Percentiles rank a stretch among this genome's conserved stretches.
phyloP scores from a whole-genome alignment of 1,140 invertebrate genomes.

The Pseudomyrmex sp. region DNA sequence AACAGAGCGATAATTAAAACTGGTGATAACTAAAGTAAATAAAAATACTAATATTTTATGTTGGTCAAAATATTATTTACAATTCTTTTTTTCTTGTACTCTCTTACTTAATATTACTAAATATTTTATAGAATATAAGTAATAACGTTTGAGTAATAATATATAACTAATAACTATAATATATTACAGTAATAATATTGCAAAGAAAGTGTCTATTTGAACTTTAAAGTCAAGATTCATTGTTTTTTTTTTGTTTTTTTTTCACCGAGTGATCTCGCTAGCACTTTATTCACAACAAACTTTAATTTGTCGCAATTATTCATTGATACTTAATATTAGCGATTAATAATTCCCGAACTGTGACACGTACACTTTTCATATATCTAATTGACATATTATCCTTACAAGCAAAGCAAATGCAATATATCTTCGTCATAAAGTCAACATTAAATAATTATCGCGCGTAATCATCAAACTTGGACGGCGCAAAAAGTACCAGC shows the following conservation, averaged over 20 bases:
- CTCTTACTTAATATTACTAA: background rate
- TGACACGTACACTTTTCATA: background rate
- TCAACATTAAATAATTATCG: slow-evolving; percentile 49
- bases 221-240: background rate
- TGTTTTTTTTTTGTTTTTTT: slow-evolving; percentile 1
- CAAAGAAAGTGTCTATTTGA: background rate
- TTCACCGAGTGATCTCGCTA: background rate
- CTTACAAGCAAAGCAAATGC: background rate
- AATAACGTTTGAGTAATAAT: background rate
- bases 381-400: background rate
- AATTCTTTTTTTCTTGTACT: background rate
- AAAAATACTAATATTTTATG: background rate
- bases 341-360: background rate
- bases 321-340: background rate
- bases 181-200: background rate
- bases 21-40: too few relatives aligned
- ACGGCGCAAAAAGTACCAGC: slow-evolving; percentile 37
- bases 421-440: slow-evolving; percentile 12
- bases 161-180: background rate
- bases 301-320: background rate
- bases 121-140: background rate
- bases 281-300: background rate
- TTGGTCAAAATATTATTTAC: background rate
- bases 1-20: too few relatives aligned
- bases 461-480: slow-evolving; percentile 23